Evolutionary conservation across 2,888 invertebrate species (phyloP).

Genomic region (Iphiclides podalirius): DNA sequence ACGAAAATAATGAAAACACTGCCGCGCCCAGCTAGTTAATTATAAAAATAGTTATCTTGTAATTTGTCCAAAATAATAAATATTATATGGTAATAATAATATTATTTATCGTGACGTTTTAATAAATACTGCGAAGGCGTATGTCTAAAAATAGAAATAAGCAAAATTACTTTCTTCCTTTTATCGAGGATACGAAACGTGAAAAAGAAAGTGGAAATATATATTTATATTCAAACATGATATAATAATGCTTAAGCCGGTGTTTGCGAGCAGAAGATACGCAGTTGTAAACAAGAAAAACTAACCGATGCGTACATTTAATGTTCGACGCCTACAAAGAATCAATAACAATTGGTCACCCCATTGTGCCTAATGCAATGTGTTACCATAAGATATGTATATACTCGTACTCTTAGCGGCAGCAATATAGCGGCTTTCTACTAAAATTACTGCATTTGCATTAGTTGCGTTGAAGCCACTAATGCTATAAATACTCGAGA

Average conservation of each 20-base stretch:
- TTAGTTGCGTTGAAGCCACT: neutral
- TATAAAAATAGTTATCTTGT: conserved; percentile 6
- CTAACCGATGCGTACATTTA: neutral
- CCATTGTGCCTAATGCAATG: neutral
- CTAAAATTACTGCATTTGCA: neutral
- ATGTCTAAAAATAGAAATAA: too few species aligned
- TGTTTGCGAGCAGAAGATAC: too few species aligned
- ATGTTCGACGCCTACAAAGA: neutral
- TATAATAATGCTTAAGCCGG: too few species aligned
- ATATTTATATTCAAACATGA: too few species aligned
- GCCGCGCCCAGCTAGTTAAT: conserved; percentile 4
- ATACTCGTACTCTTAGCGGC: neutral
- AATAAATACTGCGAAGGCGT: too few species aligned
- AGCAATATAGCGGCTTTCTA: neutral
- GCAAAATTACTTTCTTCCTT: too few species aligned
- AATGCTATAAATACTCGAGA: neutral
- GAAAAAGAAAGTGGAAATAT: too few species aligned
- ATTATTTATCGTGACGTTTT: too few species aligned
- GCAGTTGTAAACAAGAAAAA: too few species aligned
- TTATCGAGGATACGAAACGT: too few species aligned
- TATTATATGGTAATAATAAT: too few species aligned
- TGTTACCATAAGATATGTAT: neutral
- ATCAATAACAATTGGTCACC: neutral
- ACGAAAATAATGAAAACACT: too few species aligned
- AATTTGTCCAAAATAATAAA: neutral